Evolutionary conservation across 1,140 invertebrate genomes (phyloP), one percentile per base, ranked within the genome.

Genomic region (Pogonomyrmex barbatus): DNA sequence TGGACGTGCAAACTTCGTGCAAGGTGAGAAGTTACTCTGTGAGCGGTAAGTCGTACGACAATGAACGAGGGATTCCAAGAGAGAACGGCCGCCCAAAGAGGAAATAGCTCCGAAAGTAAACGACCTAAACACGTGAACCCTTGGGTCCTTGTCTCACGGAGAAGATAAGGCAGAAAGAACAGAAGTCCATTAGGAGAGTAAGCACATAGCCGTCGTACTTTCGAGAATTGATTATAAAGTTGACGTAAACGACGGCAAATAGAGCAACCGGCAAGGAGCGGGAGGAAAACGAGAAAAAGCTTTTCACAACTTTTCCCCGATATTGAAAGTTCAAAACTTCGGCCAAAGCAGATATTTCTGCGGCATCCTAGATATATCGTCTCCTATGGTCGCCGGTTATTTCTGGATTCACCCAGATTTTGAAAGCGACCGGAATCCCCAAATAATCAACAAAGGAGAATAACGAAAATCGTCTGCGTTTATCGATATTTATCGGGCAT

Each of bases 361-460:
- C 63, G 17, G n/a, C 39, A 39, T 73, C 54, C 73, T 86, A 88
- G 70, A 30, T 83, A 73, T 67, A 87, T 81, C 60, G 52, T 71
- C 78, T 70, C 65, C 52, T 81, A 65, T 70, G 52, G 45, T 75
- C 79, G 79, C 70, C n/a, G 12, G 79, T 60, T 83, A 83, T 83
- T 83, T 83, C 33, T 73, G 68, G 79, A 75, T 83, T 83, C 68
- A 75, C 79, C 79, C 17, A 83, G 79, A 83, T 83, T 83, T 83
- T 60, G 9, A 83, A 83, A 83, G 79, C 54, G 54, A 83, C 68
- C 79, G 68, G 42, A 75, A 83, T 83, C 79, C 54, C 54, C 42
- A 83, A 70, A 83, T 83, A 75, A 83, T 83, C 54, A 83, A 83
- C 78, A 81, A 82, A 82, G 45, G 6, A 58, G 33, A 60, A 6